These are phyloP conservation scores for Dromaius novaehollandiae DNA, from an alignment of 2,113 vertebrate genomes.

Conservation along the genomic window DNA sequence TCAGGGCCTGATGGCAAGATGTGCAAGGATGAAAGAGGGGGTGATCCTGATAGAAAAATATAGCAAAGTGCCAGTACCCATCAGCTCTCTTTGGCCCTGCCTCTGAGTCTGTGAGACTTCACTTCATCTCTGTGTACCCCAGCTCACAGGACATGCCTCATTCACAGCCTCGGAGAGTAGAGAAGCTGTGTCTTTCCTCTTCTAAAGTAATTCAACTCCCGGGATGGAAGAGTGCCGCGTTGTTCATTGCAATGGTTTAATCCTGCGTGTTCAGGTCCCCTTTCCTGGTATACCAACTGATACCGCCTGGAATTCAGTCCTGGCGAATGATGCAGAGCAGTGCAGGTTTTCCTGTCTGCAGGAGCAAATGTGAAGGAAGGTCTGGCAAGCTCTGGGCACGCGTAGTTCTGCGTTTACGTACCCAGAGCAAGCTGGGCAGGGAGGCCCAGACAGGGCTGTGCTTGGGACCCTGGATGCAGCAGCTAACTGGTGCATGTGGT, in stretches of 20 bases:
- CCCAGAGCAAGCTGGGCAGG: neutral
- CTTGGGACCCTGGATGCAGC: neutral
- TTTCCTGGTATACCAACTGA: neutral
- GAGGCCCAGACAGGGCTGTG: too few relatives aligned
- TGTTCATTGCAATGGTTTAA: neutral
- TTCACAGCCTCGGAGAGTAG: accelerated
- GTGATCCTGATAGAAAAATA: neutral
- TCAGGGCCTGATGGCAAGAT: neutral
- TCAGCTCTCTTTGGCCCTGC: neutral
- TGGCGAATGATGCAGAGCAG: too few relatives aligned
- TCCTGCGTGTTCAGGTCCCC: neutral
- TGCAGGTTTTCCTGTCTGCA: neutral
- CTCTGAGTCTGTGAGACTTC: neutral
- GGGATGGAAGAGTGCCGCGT: neutral
- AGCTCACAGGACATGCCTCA: neutral
- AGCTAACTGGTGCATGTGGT: neutral
- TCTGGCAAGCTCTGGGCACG: neutral
- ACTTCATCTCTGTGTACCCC: accelerated
- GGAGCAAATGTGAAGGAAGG: neutral
- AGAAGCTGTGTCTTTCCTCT: neutral
- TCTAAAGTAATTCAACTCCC: neutral
- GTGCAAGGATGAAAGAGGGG: neutral
- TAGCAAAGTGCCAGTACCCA: neutral
- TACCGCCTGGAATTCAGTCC: neutral
- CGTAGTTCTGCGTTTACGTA: neutral